Percentiles rank a stretch among this genome's conserved stretches.
These are phyloP conservation scores for Lucifuga dentata DNA, from an alignment of 2,113 vertebrate species.

Conservation along the genomic window DNA sequence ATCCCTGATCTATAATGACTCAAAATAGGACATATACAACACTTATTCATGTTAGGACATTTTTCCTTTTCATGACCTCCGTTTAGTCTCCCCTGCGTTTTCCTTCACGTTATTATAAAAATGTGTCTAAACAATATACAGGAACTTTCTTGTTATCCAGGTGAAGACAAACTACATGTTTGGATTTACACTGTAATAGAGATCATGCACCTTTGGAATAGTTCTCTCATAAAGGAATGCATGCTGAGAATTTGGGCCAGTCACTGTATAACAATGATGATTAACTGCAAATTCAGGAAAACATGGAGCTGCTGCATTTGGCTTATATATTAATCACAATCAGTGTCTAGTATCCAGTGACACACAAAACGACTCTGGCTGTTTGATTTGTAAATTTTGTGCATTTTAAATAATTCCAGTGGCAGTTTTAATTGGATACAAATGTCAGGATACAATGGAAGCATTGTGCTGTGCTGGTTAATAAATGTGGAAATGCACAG, in stretches of 20 bases:
- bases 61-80: slow-evolving; percentile 29
- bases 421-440: slow-evolving; percentile 51
- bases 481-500: slow-evolving; percentile 31
- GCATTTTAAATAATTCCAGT: slow-evolving; percentile 67
- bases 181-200: slow-evolving; percentile 28
- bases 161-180: slow-evolving; percentile 49
- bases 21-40: slow-evolving; percentile 31
- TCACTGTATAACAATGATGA: slow-evolving; percentile 28
- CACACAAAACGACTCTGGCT: slow-evolving; percentile 39
- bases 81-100: slow-evolving; percentile 35
- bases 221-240: slow-evolving; percentile 40
- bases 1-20: background rate
- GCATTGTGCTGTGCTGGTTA: slow-evolving; percentile 44
- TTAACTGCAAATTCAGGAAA: slow-evolving; percentile 51
- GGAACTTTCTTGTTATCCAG: slow-evolving; percentile 24
- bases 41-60: slow-evolving; percentile 13
- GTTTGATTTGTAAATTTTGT: slow-evolving; percentile 56
- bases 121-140: slow-evolving; percentile 33
- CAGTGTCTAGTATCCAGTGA: slow-evolving; percentile 59
- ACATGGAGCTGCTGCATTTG: slow-evolving; percentile 28
- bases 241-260: slow-evolving; percentile 35
- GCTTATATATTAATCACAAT: slow-evolving; percentile 70
- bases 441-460: slow-evolving; percentile 39
- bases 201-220: slow-evolving; percentile 11
- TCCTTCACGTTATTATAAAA: slow-evolving; percentile 23